A percentile compares a stretch with the other conserved stretches of the same genome.
Evolutionary conservation across 2,888 invertebrate species (phyloP).

Genomic region (Tanypteryx hageni): DNA sequence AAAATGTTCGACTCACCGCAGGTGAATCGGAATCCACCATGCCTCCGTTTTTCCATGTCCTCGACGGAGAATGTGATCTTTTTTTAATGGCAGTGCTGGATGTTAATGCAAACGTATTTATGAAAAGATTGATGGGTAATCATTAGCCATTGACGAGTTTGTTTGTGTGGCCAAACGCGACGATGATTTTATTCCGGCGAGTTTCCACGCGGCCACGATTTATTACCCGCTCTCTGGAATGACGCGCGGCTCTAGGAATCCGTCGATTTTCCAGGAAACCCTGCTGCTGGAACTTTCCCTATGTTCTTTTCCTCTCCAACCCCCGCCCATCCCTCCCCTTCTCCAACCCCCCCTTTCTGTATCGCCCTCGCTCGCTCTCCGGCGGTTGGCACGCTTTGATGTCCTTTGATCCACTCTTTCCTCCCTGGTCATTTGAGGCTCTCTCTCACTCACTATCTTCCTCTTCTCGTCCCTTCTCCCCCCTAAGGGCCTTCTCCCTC

Average conservation of each 20-base stretch:
- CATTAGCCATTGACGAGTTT: slow-evolving; percentile 13
- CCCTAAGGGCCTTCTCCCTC: too few species aligned
- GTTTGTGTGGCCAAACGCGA: neutral
- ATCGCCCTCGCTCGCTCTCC: neutral
- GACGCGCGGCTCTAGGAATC: slow-evolving; percentile 1
- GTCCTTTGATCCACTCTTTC: neutral
- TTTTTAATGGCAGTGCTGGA: neutral
- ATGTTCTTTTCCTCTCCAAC: neutral
- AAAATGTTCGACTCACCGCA: neutral
- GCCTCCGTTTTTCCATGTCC: neutral
- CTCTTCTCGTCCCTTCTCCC: too few species aligned
- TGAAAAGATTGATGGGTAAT: slow-evolving; percentile 8
- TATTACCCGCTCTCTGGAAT: neutral
- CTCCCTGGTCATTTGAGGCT: neutral
- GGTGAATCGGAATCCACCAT: neutral
- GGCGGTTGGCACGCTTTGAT: slow-evolving; percentile 23
- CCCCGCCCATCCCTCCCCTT: neutral
- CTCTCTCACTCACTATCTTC: neutral
- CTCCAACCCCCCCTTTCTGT: neutral
- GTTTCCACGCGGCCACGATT: neutral
- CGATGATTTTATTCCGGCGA: neutral
- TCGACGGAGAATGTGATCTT: neutral
- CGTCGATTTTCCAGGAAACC: slow-evolving; percentile 2
- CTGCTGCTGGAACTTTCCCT: neutral
- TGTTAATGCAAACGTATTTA: neutral